These are phyloP conservation scores for Tiphia femorata DNA, from an alignment of 2,888 invertebrate species.

Conservation along the genomic window DNA sequence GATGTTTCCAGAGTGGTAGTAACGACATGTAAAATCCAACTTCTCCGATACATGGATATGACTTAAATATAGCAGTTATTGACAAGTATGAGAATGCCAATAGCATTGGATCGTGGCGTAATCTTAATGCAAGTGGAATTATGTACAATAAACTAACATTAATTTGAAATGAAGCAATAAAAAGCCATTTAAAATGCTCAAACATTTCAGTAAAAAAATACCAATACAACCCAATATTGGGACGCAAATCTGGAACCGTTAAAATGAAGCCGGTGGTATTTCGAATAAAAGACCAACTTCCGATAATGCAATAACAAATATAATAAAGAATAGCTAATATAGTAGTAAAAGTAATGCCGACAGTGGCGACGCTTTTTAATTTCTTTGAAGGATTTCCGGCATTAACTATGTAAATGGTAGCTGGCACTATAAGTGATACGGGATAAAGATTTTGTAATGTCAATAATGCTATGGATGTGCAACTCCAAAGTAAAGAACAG, in stretches of 20 bases:
- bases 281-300: conserved; percentile 70
- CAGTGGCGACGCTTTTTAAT: conserved; percentile 71
- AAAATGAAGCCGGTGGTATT: conserved; percentile 76
- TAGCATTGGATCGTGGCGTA: conserved; percentile 84
- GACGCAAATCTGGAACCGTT: conserved; percentile 92
- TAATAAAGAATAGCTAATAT: conserved; percentile 73
- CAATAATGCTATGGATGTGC: conserved; percentile 81
- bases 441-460: conserved; percentile 89
- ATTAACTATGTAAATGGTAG: conserved; percentile 78
- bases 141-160: conserved; percentile 93
- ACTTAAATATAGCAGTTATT: conserved; percentile 92
- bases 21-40: conserved; percentile 92
- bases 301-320: conserved; percentile 75
- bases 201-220: conserved; percentile 99
- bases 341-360: conserved; percentile 71
- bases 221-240: conserved; percentile 99
- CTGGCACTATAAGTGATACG: conserved; percentile 84
- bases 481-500: conserved; percentile 75
- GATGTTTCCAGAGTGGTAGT: conserved; percentile 91
- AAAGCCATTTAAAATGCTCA: conserved; percentile 96
- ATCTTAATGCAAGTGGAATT: conserved; percentile 85
- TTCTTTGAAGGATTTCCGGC: conserved; percentile 71
- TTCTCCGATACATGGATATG: conserved; percentile 97
- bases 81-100: conserved; percentile 84
- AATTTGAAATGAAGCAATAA: conserved; percentile 96